phyloP scores from a whole-genome alignment of 2,888 invertebrate genomes.

The Eretmocerus hayati region DNA sequence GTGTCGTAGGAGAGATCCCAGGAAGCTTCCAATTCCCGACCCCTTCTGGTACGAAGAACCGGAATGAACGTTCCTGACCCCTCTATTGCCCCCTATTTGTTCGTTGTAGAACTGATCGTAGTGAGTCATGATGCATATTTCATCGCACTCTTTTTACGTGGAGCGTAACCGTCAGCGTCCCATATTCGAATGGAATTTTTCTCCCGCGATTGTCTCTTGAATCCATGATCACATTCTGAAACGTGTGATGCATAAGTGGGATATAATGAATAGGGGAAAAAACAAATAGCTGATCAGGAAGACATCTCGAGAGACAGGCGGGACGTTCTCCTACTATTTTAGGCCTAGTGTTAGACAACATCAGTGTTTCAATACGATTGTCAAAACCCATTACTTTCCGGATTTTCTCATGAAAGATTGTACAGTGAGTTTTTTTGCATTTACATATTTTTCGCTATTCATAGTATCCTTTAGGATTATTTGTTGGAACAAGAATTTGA shows the following conservation, averaged over 20 bases:
- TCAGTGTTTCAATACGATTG: background rate
- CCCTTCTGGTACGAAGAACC: constrained; percentile 11
- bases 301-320: background rate
- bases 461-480: background rate
- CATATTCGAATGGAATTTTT: constrained; percentile 12
- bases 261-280: constrained; percentile 9
- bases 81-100: constrained; percentile 5
- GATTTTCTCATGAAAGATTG: background rate
- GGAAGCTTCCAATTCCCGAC: constrained; percentile 2
- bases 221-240: constrained; percentile 8
- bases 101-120: background rate
- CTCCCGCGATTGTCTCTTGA: constrained; percentile 13
- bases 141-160: constrained; percentile 7
- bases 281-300: constrained; percentile 23
- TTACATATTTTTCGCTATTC: background rate
- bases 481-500: background rate
- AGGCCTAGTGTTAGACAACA: background rate
- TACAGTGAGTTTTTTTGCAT: background rate
- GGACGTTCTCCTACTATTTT: background rate
- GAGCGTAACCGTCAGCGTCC: constrained; percentile 11
- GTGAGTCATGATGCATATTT: constrained; percentile 4
- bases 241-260: constrained; percentile 19
- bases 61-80: constrained; percentile 4
- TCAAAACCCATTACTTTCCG: constrained; percentile 2
- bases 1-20: background rate